A percentile compares a stretch with the other conserved stretches of the same genome.
These are phyloP conservation scores for Acropternis orthonyx DNA, from an alignment of 2,797 vertebrate species.

Conservation along the genomic window DNA sequence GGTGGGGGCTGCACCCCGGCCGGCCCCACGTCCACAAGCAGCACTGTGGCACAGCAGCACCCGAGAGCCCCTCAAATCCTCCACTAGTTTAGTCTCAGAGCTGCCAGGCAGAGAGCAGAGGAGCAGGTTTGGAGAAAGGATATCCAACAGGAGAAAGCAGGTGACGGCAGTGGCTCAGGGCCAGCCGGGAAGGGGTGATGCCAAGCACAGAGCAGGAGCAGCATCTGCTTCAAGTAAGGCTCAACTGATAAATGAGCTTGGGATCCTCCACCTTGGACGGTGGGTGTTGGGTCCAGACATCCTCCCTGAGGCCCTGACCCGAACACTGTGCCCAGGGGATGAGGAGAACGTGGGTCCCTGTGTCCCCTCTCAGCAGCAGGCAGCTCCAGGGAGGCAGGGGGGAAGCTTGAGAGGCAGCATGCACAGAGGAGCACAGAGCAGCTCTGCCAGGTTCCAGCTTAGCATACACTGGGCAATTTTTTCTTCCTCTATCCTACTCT, in stretches of 20 bases:
- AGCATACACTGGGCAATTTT: rapidly evolving
- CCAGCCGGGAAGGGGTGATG: rapidly evolving
- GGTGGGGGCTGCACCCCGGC: rapidly evolving
- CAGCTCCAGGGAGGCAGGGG: neutral
- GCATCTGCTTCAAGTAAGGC: no score
- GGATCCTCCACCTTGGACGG: neutral
- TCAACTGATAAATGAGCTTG: neutral
- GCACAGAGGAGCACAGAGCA: neutral
- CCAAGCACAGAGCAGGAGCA: neutral
- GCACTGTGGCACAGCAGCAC: neutral
- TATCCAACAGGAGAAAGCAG: neutral
- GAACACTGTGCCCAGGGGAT: neutral
- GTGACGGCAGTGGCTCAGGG: neutral
- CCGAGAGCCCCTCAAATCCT: neutral
- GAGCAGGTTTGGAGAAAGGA: neutral
- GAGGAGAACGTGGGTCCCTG: neutral
- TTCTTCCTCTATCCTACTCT: neutral
- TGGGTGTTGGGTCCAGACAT: neutral
- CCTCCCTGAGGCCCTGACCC: neutral
- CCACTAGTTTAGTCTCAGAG: neutral
- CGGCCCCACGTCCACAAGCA: neutral
- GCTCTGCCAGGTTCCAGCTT: neutral
- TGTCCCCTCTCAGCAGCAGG: rapidly evolving
- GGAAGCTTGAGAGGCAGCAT: neutral
- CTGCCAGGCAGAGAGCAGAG: neutral